Conservation (phyloP, 2,797 vertebrate genomes). For the Cyprinodon diabolis region DNA sequence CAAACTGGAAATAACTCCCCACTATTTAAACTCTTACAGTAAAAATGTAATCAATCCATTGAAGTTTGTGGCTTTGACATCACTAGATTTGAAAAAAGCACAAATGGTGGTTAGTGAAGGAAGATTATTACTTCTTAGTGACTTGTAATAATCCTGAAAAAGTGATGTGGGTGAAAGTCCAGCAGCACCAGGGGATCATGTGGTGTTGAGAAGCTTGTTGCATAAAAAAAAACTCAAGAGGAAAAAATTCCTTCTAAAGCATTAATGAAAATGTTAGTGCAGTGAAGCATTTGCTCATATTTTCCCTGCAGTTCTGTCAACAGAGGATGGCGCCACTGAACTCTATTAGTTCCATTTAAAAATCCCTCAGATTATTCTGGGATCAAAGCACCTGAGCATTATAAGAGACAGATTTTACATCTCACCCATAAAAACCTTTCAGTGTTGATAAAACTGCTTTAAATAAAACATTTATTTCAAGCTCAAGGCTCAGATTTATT, state of each 20-base stretch:
- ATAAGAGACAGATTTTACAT: slow-evolving; percentile 35
- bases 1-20: too few relatives aligned
- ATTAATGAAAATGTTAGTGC: not conserved
- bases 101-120: slow-evolving; percentile 10
- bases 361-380: slow-evolving; percentile 10
- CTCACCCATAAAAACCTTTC: slow-evolving; percentile 28
- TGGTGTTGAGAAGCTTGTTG: not conserved
- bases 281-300: not conserved
- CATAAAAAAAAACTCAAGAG: not conserved
- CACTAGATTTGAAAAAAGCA: not conserved
- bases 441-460: slow-evolving; percentile 44
- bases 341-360: not conserved
- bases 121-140: slow-evolving; percentile 4
- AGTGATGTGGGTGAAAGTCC: slow-evolving; percentile 2
- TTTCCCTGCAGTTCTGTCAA: slow-evolving; percentile 30
- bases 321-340: slow-evolving; percentile 63
- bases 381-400: slow-evolving; percentile 21
- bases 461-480: slow-evolving; percentile 16
- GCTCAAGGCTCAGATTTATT: slow-evolving; percentile 15
- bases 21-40: too few relatives aligned
- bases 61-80: not conserved
- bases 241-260: not conserved
- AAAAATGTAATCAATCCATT: not conserved
- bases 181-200: slow-evolving; percentile 12
- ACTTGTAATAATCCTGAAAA: slow-evolving; percentile 11